Base-by-base conservation (phyloP, 2,888 invertebrate genomes). In the Hypomecis atomaria region DNA sequence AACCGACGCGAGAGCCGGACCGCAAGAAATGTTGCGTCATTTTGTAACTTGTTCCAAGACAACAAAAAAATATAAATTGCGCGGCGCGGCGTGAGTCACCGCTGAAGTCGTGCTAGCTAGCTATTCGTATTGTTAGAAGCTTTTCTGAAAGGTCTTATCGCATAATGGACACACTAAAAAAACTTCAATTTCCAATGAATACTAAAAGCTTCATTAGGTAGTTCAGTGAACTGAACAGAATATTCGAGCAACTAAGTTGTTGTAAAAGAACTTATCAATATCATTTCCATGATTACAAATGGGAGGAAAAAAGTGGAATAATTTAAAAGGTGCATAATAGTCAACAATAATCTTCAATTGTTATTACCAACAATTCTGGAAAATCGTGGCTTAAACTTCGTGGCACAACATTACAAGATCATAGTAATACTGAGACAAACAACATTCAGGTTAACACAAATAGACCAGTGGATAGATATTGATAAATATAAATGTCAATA, bases 11-110 rank as follows among this genome's bases (percentile, higher is more conserved):
- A 66, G 74, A 79, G 76, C 78, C 78, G 78, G 80, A 79, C 84
- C 83, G 79, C 71, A 83, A 81, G 78, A 79, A 80, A 74, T 77
- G 77, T 88, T 91, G 86, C 90, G 89, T 91, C 89, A 91, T 83
- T 76, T 78, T 70, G 73, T 78, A 74, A 78, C 78, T 83, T 80
- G 79, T 77, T 73, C 78, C 82, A 82, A 81, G 76, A 57, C 71
- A 71, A 78, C 79, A 85, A 87, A 88, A n/a, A 89, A 87, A 65
- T 8, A 77, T 69, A 76, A 77, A 81, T 84, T 85, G 79, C 84
- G 83, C 78, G 79, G 79, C 78, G 75, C 73, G 59, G 71, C 72
- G 79, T 88, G 86, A 86, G 70, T 84, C 86, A 86, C 67, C 56
- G 60, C 63, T 70, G 44, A 55, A 55, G 50, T 65, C 56, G 59